Percentiles rank a stretch among this genome's conserved stretches.
phyloP scores from a whole-genome alignment of 2,113 vertebrate genomes.

The Pseudolaguvia tuberculata region DNA sequence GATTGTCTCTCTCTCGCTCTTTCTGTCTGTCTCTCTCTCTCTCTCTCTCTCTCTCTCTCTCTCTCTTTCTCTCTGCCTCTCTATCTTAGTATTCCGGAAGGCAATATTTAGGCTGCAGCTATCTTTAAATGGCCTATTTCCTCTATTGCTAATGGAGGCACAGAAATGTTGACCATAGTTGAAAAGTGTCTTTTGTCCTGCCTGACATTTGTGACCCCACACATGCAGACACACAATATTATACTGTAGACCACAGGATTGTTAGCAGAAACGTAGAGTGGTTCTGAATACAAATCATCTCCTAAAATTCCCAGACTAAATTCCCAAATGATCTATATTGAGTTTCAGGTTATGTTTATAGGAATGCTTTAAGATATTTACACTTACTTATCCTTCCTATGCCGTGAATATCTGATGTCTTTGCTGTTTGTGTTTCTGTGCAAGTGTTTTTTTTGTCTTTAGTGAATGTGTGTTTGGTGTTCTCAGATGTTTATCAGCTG shows the following conservation, averaged over 20 bases:
- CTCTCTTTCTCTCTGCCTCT: too few species aligned
- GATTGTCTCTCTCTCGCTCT: neutral
- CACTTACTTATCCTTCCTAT: neutral
- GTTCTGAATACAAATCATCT: too few species aligned
- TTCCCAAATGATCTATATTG: too few species aligned
- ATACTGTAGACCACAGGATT: too few species aligned
- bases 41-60: neutral
- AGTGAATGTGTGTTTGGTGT: neutral
- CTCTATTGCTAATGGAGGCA: constrained; percentile 27
- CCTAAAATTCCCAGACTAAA: too few species aligned
- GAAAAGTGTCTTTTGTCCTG: neutral
- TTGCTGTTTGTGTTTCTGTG: neutral
- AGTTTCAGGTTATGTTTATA: too few species aligned
- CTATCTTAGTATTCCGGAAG: constrained; percentile 38
- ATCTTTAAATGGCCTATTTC: constrained; percentile 49
- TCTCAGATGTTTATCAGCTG: constrained; percentile 1
- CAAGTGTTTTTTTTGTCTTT: neutral
- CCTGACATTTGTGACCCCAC: neutral
- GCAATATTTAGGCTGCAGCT: constrained; percentile 44
- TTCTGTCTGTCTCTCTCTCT: neutral
- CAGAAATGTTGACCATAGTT: constrained; percentile 24
- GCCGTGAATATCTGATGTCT: neutral
- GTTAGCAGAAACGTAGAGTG: too few species aligned
- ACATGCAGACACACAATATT: neutral
- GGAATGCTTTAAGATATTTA: neutral